These are phyloP conservation scores for Pangasius larnaudii DNA, from an alignment of 2,797 vertebrate species.

Conservation along the genomic window DNA sequence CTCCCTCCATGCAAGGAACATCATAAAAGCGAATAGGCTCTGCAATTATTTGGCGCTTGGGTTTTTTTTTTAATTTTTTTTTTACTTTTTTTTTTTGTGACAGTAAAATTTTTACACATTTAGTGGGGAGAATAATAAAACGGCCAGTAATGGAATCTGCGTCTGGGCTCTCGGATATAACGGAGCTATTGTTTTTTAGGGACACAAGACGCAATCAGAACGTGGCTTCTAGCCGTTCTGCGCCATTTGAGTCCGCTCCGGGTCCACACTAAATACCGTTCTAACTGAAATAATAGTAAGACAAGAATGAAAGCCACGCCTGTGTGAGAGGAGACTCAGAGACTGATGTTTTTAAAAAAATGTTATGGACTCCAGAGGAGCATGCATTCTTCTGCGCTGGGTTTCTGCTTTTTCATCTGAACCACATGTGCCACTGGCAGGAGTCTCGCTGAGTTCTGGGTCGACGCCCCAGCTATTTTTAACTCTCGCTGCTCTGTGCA, in stretches of 20 bases:
- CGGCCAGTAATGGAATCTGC: slow-evolving; percentile 47
- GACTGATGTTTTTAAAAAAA: slow-evolving; percentile 12
- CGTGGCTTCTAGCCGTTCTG: neutral
- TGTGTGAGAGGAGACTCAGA: neutral
- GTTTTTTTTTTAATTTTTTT: neutral
- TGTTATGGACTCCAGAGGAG: slow-evolving; percentile 44
- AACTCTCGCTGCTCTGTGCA: slow-evolving; percentile 40
- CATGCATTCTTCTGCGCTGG: slow-evolving; percentile 51
- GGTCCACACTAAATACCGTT: neutral
- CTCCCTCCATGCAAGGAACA: slow-evolving; percentile 41
- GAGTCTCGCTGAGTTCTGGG: slow-evolving; percentile 33
- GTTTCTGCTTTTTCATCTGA: slow-evolving; percentile 53
- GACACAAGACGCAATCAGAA: neutral
- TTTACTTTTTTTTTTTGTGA: neutral
- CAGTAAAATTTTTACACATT: slow-evolving; percentile 54
- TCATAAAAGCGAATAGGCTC: slow-evolving; percentile 54
- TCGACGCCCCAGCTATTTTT: slow-evolving; percentile 53
- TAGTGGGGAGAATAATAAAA: slow-evolving; percentile 48
- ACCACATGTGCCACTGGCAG: slow-evolving; percentile 60
- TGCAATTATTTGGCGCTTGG: slow-evolving; percentile 51
- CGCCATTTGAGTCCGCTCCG: neutral
- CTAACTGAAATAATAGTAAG: neutral
- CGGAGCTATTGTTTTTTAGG: slow-evolving; percentile 34
- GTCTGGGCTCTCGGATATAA: slow-evolving; percentile 29
- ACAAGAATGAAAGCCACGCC: neutral